Evolutionary conservation across 1,140 invertebrate species (phyloP).

Genomic region (Drosophila equinoxialis): DNA sequence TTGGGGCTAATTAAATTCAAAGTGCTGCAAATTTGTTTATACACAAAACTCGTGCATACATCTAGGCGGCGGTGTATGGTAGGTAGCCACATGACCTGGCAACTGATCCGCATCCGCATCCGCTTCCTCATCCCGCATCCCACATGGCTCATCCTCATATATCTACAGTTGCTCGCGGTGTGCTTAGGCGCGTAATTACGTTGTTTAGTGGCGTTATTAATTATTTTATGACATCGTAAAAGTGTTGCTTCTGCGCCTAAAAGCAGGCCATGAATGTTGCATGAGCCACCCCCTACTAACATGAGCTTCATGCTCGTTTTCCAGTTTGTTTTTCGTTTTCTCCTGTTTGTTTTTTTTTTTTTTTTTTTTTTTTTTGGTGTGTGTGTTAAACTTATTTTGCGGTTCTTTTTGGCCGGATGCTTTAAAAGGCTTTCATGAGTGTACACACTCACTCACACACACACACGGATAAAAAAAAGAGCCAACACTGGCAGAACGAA

Average conservation of each 20-base stretch:
- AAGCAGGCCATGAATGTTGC: conserved; percentile 68
- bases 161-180: conserved; percentile 47
- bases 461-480: conserved; percentile 6
- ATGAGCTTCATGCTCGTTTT: conserved; percentile 19
- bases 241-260: conserved; percentile 68
- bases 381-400: conserved; percentile 21
- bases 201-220: conserved; percentile 82
- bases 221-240: conserved; percentile 82
- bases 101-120: conserved; percentile 22
- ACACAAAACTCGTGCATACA: conserved; percentile 51
- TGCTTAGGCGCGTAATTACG: conserved; percentile 74
- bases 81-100: conserved; percentile 35
- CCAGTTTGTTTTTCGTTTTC: conserved; percentile 31
- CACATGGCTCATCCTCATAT: background rate
- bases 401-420: conserved; percentile 26
- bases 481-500: conserved; percentile 23
- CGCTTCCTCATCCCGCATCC: background rate
- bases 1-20: conserved; percentile 71
- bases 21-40: conserved; percentile 66
- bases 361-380: background rate
- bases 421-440: conserved; percentile 34
- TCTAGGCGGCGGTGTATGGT: conserved; percentile 37
- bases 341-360: background rate
- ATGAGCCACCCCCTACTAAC: conserved; percentile 40
- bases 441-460: background rate